A percentile compares a stretch with the other conserved stretches of the same genome.
phyloP scores from a whole-genome alignment of 2,797 vertebrate species.

The Ctenopoma kingsleyae region DNA sequence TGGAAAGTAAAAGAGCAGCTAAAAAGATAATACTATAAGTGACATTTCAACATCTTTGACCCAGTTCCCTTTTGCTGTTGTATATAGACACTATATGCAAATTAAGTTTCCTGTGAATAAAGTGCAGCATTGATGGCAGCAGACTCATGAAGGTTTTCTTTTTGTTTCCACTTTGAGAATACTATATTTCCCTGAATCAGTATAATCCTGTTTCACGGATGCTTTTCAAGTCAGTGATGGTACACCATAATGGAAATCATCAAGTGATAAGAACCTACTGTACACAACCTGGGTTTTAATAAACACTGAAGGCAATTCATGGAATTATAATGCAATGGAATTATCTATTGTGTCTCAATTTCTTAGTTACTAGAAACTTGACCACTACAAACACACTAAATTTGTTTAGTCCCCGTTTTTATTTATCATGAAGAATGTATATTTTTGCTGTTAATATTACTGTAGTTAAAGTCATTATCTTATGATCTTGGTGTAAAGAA shows the following conservation, averaged over 20 bases:
- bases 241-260: not conserved
- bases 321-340: not conserved
- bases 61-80: constrained; percentile 37
- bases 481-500: too few relatives aligned
- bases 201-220: not conserved
- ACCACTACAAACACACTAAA: too few relatives aligned
- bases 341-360: not conserved
- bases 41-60: constrained; percentile 36
- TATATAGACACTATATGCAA: constrained; percentile 53
- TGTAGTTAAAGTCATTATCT: too few relatives aligned
- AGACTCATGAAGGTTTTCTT: not conserved
- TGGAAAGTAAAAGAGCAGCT: constrained; percentile 15
- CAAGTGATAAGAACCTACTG: not conserved
- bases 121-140: constrained; percentile 13
- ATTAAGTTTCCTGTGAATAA: constrained; percentile 49
- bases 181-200: not conserved
- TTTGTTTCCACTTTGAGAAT: not conserved
- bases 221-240: not conserved
- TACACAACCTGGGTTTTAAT: not conserved
- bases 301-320: not conserved
- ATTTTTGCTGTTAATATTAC: not conserved
- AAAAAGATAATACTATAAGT: constrained; percentile 25
- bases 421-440: not conserved
- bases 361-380: not conserved
- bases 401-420: not conserved